A percentile compares a stretch with the other conserved stretches of the same genome.
phyloP scores from a whole-genome alignment of 2,797 vertebrate genomes.

The Galagoides demidoff region DNA sequence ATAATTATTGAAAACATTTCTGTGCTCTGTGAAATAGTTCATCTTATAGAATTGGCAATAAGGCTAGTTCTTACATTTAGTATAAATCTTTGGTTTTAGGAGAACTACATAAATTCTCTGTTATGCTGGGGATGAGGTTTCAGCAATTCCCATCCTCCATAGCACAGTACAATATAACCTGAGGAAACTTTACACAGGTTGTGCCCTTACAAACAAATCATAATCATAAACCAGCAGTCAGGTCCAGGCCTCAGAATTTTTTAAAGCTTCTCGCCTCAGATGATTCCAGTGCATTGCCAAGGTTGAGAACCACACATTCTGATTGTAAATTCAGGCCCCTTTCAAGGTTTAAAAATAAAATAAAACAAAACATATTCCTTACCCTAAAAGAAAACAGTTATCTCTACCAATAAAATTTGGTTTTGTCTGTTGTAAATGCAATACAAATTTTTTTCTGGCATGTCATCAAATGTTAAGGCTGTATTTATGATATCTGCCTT shows the following conservation, averaged over 20 bases:
- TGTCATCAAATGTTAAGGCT: not conserved
- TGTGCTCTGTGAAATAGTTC: not conserved
- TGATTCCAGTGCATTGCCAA: not conserved
- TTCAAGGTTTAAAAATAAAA: not conserved
- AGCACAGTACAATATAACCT: not conserved
- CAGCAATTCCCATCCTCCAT: fast-evolving
- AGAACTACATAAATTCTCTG: too few species aligned
- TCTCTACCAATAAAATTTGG: not conserved
- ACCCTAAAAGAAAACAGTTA: not conserved
- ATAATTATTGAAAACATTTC: not conserved
- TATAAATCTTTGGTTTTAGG: not conserved
- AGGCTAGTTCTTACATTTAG: not conserved
- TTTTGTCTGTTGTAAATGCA: not conserved
- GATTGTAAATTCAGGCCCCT: not conserved
- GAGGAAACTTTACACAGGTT: not conserved
- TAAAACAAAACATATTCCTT: not conserved
- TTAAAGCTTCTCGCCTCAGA: not conserved
- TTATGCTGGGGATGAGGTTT: not conserved
- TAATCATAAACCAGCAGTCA: not conserved
- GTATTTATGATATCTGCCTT: not conserved
- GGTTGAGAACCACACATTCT: not conserved
- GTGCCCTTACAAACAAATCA: not conserved
- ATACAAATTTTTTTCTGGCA: not conserved
- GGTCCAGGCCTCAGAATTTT: not conserved
- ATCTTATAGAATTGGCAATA: not conserved